Base-by-base conservation (phyloP, 2,888 invertebrate genomes). In the Habrosyne pyritoides region DNA sequence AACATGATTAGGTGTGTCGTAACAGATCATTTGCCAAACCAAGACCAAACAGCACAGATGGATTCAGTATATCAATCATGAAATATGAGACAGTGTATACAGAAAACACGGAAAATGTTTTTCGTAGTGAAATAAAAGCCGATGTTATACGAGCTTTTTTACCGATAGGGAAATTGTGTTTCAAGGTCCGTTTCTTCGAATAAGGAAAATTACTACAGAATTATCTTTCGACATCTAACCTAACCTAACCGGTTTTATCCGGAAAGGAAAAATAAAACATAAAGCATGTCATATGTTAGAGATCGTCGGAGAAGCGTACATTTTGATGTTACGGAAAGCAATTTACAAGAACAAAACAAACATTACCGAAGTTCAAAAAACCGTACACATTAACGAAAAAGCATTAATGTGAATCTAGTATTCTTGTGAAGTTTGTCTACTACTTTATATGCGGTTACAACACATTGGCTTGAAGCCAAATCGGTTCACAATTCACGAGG, bases 381-480 rank as follows among this genome's bases (percentile, higher is more conserved):
- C 28, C 30, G 28, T 18, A n/a, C 50, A 28, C 21, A 8, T 21
- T 6, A 6, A 2, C 47, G 22, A 21, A 21, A 10, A 26, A 14
- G 10, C 48, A 26, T 24, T 48, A 48, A 14, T 26, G 26, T 48
- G 48, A 48, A 48, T 26, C n/a, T 26, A 48, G 48, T 26, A 21
- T 50, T 21, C 50, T 18, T 28, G 28, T 50, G 14, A 50, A 28
- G 47, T 47, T 47, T n/a, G 0, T n/a, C 14, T 7, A 10, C 18
- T 50, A 50, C 48, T 50, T 28, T 28, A 50, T 50, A 30, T 50
- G 6, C 50, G 10, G 28, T 4, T 28, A 50, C 49, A 26, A 26
- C 28, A 12, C 48, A 28, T 30, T 50, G 50, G 50, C 18, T 5
- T 18, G 5, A 8, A 10, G 50, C 50, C 50, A 50, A 50, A 50